Percentiles rank a stretch among this genome's conserved stretches.
phyloP scores from a whole-genome alignment of 2,888 invertebrate genomes.

The Incurvaria masculella region DNA sequence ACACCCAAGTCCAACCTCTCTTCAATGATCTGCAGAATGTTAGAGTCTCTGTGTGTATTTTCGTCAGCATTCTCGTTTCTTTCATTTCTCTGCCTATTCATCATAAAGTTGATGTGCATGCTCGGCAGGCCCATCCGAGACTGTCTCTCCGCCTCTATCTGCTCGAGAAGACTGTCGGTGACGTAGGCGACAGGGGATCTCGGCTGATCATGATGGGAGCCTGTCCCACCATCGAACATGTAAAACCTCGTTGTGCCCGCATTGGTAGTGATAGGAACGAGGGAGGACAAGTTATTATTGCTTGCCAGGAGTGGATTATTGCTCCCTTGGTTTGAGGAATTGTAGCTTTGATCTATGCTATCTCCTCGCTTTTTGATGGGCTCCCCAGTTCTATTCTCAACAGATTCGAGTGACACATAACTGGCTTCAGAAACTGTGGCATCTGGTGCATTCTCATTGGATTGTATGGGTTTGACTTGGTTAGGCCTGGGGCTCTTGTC shows the following conservation, averaged over 20 bases:
- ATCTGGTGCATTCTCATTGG: constrained; percentile 38
- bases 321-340: constrained; percentile 45
- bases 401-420: constrained; percentile 47
- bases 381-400: constrained; percentile 24
- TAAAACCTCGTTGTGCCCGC: constrained; percentile 43
- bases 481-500: constrained; percentile 26
- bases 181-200: constrained; percentile 47
- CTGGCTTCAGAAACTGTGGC: constrained; percentile 42
- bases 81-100: constrained; percentile 40
- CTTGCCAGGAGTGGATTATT: constrained; percentile 47
- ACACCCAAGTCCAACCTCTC: constrained; percentile 53
- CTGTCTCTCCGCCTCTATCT: constrained; percentile 47
- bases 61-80: constrained; percentile 26
- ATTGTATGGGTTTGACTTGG: constrained; percentile 33
- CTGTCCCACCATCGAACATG: constrained; percentile 46
- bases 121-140: constrained; percentile 48
- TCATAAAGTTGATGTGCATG: constrained; percentile 48
- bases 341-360: constrained; percentile 41
- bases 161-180: constrained; percentile 46
- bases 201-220: constrained; percentile 36
- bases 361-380: constrained; percentile 22
- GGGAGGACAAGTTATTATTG: constrained; percentile 43
- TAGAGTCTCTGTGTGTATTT: constrained; percentile 31
- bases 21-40: constrained; percentile 52
- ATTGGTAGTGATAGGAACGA: constrained; percentile 45